phyloP scores from a whole-genome alignment of 2,113 vertebrate species.

The Leucoraja erinaceus region DNA sequence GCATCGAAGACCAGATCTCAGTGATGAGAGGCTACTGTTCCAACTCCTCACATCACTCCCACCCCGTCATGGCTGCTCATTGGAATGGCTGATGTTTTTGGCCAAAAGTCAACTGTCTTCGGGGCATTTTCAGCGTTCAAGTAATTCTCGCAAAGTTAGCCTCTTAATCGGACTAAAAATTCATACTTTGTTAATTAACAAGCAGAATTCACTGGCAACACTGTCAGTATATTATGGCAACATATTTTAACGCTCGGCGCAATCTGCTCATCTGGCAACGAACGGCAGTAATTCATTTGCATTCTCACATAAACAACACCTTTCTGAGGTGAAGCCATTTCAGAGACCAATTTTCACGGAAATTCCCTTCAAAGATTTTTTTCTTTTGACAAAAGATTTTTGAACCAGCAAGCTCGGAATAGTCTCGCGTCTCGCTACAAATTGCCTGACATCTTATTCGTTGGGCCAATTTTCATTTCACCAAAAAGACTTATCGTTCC shows the following conservation, averaged over 20 bases:
- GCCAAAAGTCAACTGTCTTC: neutral
- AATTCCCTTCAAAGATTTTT: neutral
- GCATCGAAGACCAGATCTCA: neutral
- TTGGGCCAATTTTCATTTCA: neutral
- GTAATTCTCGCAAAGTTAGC: neutral
- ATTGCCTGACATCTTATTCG: neutral
- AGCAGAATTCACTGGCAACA: neutral
- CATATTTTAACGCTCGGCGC: neutral
- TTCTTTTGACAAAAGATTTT: neutral
- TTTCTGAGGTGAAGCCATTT: neutral
- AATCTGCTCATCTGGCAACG: conserved; percentile 16
- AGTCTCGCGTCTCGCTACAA: neutral
- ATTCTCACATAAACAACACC: conserved; percentile 5
- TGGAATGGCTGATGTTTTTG: neutral
- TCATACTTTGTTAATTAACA: conserved; percentile 24
- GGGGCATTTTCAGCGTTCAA: neutral
- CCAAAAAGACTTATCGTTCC: neutral
- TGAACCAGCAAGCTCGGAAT: neutral
- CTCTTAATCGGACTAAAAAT: neutral
- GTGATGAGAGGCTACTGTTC: neutral
- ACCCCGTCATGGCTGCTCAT: neutral
- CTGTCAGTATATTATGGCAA: neutral
- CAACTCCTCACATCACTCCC: neutral
- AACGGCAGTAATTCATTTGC: neutral
- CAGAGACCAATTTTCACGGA: neutral